Evolutionary conservation across 2,113 vertebrate species (phyloP).

Genomic region (Pachycephala philippinensis): DNA sequence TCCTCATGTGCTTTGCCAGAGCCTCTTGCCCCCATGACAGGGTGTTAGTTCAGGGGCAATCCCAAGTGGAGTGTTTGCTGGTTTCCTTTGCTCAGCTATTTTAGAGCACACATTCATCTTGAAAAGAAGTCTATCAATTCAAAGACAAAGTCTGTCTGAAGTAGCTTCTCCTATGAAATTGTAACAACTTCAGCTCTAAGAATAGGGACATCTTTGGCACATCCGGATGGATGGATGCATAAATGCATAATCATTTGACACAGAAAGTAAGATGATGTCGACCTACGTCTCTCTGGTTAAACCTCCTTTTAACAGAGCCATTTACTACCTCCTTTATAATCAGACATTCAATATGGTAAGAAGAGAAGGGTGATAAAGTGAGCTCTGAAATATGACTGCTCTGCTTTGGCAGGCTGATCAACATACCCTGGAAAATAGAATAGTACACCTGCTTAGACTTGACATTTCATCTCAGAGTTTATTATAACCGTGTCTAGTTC

Average conservation of each 20-base stretch:
- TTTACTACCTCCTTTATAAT: neutral
- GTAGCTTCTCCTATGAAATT: neutral
- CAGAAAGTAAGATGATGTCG: neutral
- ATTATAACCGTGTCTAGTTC: neutral
- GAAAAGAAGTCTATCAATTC: neutral
- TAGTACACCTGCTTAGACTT: neutral
- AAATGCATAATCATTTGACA: neutral
- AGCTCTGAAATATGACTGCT: conserved; percentile 22
- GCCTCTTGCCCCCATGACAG: neutral
- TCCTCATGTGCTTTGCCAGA: neutral
- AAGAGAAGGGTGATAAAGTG: conserved; percentile 8
- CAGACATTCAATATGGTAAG: conserved; percentile 37
- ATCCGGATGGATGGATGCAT: neutral
- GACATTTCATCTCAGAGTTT: conserved; percentile 20
- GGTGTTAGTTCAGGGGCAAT: neutral
- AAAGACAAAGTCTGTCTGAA: neutral
- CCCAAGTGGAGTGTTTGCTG: neutral
- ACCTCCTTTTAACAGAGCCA: neutral
- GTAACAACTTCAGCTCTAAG: neutral
- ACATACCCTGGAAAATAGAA: neutral
- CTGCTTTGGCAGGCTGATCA: neutral
- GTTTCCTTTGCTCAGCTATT: neutral
- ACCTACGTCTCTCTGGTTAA: neutral
- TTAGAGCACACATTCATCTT: neutral
- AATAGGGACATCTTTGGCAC: neutral